Evolutionary conservation across 2,888 invertebrate species (phyloP).

Genomic region (Yponomeuta evonymella): DNA sequence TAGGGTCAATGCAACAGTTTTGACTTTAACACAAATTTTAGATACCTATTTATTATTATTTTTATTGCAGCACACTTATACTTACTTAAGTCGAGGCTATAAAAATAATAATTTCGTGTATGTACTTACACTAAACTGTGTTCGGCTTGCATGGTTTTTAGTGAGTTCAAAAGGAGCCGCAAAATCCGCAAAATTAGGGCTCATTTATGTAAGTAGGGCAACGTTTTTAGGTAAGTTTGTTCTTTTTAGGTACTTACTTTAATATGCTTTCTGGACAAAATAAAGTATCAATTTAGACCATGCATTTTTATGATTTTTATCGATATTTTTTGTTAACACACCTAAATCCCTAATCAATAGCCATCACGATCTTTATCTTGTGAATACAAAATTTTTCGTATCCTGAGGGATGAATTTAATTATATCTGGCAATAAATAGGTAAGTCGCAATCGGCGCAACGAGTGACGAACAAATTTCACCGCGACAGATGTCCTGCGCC

Average conservation of each 20-base stretch:
- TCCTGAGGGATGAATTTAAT: conserved; percentile 10
- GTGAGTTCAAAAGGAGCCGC: conserved; percentile 23
- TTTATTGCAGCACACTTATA: not conserved
- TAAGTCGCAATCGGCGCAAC: conserved; percentile 25
- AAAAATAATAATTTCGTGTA: conserved; percentile 12
- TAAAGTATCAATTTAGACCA: not conserved
- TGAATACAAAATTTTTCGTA: not conserved
- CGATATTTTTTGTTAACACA: no score
- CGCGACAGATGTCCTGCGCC: conserved; percentile 54
- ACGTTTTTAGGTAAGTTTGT: conserved; percentile 14
- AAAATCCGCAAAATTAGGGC: conserved; percentile 28
- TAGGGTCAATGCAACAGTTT: not conserved
- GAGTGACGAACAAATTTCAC: conserved; percentile 41
- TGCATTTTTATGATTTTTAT: no score
- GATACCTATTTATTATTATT: not conserved
- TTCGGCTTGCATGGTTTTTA: conserved; percentile 8
- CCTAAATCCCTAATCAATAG: not conserved
- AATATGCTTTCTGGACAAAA: not conserved
- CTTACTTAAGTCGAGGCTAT: conserved; percentile 3
- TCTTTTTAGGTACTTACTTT: not conserved
- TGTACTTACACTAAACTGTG: conserved; percentile 11
- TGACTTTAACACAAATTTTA: not conserved
- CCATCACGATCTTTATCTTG: not conserved
- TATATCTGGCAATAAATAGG: conserved; percentile 15
- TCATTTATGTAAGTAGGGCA: conserved; percentile 38